Evolutionary conservation across 2,113 vertebrate genomes (phyloP), one percentile per base, ranked within the genome.

Genomic region (Vulpes vulpes): DNA sequence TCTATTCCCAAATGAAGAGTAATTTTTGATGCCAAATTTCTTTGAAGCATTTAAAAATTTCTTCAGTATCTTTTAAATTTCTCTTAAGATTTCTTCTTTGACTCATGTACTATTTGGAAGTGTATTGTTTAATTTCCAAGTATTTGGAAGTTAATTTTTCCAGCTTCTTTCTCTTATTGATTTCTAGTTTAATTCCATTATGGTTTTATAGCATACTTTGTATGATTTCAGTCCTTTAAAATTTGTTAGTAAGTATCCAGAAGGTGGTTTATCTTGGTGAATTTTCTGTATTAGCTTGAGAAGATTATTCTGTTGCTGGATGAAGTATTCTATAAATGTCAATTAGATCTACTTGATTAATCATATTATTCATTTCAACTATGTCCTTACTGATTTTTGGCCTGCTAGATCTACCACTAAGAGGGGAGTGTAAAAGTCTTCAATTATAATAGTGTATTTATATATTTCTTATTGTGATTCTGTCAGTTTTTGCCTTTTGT

Each of bases 11-110:
- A 17, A 74, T 49, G 79, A 71, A 85, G 71, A 69, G 16, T 65
- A 92, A 74, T 92, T 82, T 55, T 30, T 81, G 64, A 43, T 81
- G 22, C n/a, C 73, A 76, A 65, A 57, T 90, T 93, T 57, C 64
- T 16, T 64, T 83, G 59, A 90, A 90, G 30, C 49, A 95, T 65
- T 81, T 81, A n/a, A 84, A 74, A 57, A 3, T 27, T 76, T n/a
- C 78, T 84, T 67, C 22, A 78, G 8, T 84, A 78, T 57, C 59
- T 74, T 65, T 53, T 30, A 55, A 65, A 86, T 86, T 65, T 93
- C 51, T 78, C 15, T 79, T 79, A 76, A 35, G 49, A 78, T 86
- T 55, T 86, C 35, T 86, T 86, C 35, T 69, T 94, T 86, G 49
- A 57, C 10, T 25, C n/a, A 43, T 64, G 59, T 51, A 64, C 76